Evolutionary conservation across 2,888 invertebrate species (phyloP), one percentile per base, ranked within the genome.

Genomic region (Pachycephus smyrnensis): DNA sequence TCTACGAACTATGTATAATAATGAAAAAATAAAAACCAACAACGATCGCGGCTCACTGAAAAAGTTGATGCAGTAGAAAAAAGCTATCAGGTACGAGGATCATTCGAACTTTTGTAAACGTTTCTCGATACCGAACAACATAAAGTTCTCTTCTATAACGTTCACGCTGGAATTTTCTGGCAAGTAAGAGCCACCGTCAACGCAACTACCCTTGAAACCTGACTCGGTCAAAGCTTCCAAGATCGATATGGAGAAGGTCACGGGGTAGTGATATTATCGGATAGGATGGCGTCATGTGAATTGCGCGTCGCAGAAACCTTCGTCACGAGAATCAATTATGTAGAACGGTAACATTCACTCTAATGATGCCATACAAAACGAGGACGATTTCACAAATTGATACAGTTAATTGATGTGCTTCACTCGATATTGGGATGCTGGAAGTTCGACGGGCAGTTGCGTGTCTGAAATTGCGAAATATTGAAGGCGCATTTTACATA

Each of bases 161-260:
- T 55, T 55, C 23, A 2, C 23, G 23, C 15, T 55, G 9, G 55
- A 55, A 55, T 55, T 55, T 55, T 55, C 55, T 23, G 23, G 55
- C 55, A 55, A 33, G 33, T 33, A 33, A 55, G 55, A 55, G 55
- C 55, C 55, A 55, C 69, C 68, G 32, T 68, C 73, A 73, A 75
- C 73, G 78, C 78, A 31, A 75, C 75, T 68, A 40, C 75, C 11
- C 55, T 32, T 37, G 33, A 75, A 71, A 76, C 75, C 37, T n/a
- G 75, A 80, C 36, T 77, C 68, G 75, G 76, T 79, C 77, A 80
- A 77, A 76, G 76, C 71, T 80, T 80, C 73, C 32, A 32, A 35
- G 79, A 79, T 77, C 77, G 77, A 80, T 76, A 79, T 77, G 33
- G 69, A 75, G 73, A 76, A 69, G 77, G 55, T 74, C 74, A 71